Evolutionary conservation across 2,113 vertebrate species (phyloP).

Genomic region (Synodontis membranacea): DNA sequence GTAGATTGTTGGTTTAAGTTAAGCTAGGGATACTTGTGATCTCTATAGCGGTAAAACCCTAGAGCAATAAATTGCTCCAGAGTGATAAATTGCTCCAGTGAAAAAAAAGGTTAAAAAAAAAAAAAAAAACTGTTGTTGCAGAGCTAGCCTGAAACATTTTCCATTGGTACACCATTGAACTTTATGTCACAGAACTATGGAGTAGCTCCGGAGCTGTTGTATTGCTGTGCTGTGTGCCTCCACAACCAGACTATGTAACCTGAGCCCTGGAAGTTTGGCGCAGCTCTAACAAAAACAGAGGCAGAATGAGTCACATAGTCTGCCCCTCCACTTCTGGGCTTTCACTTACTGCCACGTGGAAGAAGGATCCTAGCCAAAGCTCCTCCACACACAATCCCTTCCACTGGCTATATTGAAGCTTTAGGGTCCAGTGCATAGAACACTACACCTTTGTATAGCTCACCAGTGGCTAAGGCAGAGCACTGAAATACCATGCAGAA

Average conservation of each 20-base stretch:
- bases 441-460: slow-evolving; percentile 51
- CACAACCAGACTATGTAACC: slow-evolving; percentile 31
- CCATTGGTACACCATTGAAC: not conserved
- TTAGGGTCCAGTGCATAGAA: slow-evolving; percentile 46
- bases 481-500: not conserved
- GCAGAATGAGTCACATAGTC: slow-evolving; percentile 47
- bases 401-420: slow-evolving; percentile 59
- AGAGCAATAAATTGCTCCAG: not conserved
- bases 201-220: not conserved
- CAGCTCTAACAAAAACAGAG: slow-evolving; percentile 41
- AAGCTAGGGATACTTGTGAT: not conserved
- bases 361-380: slow-evolving; percentile 69
- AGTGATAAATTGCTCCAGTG: not conserved
- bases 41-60: not conserved
- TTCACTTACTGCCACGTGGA: slow-evolving; percentile 73
- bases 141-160: slow-evolving; percentile 17
- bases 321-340: slow-evolving; percentile 36
- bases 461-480: not conserved
- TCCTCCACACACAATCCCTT: slow-evolving; percentile 65
- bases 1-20: not conserved
- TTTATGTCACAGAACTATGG: not conserved
- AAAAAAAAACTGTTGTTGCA: not conserved
- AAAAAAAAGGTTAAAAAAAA: not conserved
- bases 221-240: slow-evolving; percentile 18
- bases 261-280: slow-evolving; percentile 40